Base-by-base conservation (phyloP, 2,888 invertebrate species). In the Brachyptera putata region DNA sequence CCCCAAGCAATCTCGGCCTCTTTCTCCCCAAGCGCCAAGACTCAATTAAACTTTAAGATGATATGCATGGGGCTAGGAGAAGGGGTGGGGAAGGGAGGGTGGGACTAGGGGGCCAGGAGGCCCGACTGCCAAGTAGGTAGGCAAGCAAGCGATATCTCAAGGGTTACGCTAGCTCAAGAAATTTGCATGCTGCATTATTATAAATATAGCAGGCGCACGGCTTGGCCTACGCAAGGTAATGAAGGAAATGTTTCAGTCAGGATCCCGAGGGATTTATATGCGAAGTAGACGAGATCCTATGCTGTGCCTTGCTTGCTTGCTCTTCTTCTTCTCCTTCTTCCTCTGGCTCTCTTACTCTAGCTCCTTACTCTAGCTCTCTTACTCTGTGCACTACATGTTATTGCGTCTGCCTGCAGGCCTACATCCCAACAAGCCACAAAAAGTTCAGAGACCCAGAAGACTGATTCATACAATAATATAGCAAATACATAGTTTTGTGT, bases 31-130 rank as follows among this genome's bases (percentile, higher is more conserved):
- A 76, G 77, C 78, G 77, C 76, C 76, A 74, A 77, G 80, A 81
- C 82, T 83, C 83, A 84, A 84, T 84, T 84, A 84, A 84, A 84
- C 83, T 84, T 84, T 79, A 81, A 80, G 82, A 81, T 80, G 80
- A 80, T 80, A 81, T 81, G 80, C 80, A 72, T 62, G 63, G 63
- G 63, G 61, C 80, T 80, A 80, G 82, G 81, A 80, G 80, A 80
- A 79, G 78, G 80, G 78, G 77, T 80, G 80, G 82, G 81, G 80
- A 80, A 80, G 79, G 78, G 80, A 78, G 77, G 66, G 14, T 53
- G 60, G 78, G 75, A 75, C 43, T 18, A 43, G 3, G n/a, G n/a
- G n/a, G n/a, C n/a, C n/a, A n/a, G n/a, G n/a, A 77, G 66, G 14
- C 48, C 59, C 78, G 75, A 74, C 43, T 18, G 21, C 3, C 43